Conservation (phyloP, 2,888 invertebrate genomes). For the Chironomus tentans region DNA sequence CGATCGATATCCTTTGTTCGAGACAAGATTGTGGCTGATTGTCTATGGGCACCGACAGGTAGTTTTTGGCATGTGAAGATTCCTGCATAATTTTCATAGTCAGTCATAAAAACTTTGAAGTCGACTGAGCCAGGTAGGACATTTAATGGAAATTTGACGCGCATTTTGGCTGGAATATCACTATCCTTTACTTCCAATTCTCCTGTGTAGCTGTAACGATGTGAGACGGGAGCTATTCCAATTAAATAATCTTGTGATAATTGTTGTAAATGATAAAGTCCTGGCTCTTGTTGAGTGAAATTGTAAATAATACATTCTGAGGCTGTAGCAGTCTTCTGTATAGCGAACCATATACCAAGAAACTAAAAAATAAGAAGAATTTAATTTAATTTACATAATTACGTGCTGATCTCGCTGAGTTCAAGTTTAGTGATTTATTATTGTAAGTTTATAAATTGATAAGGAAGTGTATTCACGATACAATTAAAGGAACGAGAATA, state of each 20-base stretch:
- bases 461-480: background rate
- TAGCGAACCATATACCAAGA: conserved; percentile 70
- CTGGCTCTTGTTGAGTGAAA: conserved; percentile 62
- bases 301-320: conserved; percentile 72
- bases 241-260: conserved; percentile 59
- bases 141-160: conserved; percentile 70
- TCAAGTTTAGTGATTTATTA: background rate
- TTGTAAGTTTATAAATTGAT: background rate
- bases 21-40: conserved; percentile 73
- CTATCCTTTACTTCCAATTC: conserved; percentile 54
- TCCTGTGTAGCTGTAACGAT: conserved; percentile 71
- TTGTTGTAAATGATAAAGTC: conserved; percentile 60
- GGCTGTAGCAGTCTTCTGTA: conserved; percentile 73
- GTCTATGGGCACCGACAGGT: conserved; percentile 52
- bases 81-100: conserved; percentile 64
- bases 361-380: conserved; percentile 46
- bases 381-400: background rate
- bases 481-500: no score
- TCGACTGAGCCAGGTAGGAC: conserved; percentile 66
- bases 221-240: conserved; percentile 64
- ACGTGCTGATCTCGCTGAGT: background rate
- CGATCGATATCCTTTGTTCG: conserved; percentile 62
- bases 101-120: conserved; percentile 64
- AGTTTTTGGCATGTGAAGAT: conserved; percentile 72
- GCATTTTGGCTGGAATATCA: conserved; percentile 60